phyloP scores from a whole-genome alignment of 2,797 vertebrate species.

The Oryzias sinensis region DNA sequence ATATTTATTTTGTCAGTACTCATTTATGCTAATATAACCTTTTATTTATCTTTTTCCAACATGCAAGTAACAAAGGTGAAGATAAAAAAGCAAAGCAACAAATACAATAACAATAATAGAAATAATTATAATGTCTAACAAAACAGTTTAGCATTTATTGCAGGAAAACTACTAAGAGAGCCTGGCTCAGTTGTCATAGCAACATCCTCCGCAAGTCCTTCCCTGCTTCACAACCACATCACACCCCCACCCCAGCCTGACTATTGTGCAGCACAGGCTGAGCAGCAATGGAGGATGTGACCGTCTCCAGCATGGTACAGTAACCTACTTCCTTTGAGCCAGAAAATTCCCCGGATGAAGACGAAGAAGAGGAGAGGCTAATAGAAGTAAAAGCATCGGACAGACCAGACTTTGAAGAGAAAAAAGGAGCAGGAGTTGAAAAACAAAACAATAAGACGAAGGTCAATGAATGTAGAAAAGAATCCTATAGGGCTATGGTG shows the following conservation, averaged over 20 bases:
- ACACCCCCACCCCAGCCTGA: slow-evolving; percentile 7
- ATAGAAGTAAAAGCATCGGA: background rate
- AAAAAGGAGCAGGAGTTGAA: background rate
- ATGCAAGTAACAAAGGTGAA: too few relatives aligned
- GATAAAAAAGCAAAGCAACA: too few relatives aligned
- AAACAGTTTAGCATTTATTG: background rate
- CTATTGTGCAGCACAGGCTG: slow-evolving; percentile 44
- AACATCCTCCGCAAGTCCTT: slow-evolving; percentile 33
- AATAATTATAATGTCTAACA: too few relatives aligned
- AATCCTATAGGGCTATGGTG: background rate
- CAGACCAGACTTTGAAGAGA: background rate
- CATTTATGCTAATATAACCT: too few relatives aligned
- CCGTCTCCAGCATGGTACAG: slow-evolving; percentile 74
- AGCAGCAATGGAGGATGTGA: slow-evolving; percentile 48
- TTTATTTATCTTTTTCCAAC: too few relatives aligned
- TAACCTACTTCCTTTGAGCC: slow-evolving; percentile 73
- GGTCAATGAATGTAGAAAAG: background rate
- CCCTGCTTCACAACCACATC: slow-evolving; percentile 24
- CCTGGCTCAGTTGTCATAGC: slow-evolving; percentile 71
- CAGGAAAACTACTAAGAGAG: too few relatives aligned
- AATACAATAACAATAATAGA: too few relatives aligned
- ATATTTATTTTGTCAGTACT: too few relatives aligned
- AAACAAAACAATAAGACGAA: background rate
- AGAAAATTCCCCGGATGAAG: slow-evolving; percentile 39
- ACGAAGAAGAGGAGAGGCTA: background rate